Percentiles rank a stretch among this genome's conserved stretches.
These are phyloP conservation scores for Trichomycterus rosablanca DNA, from an alignment of 2,113 vertebrate genomes.

Conservation along the genomic window DNA sequence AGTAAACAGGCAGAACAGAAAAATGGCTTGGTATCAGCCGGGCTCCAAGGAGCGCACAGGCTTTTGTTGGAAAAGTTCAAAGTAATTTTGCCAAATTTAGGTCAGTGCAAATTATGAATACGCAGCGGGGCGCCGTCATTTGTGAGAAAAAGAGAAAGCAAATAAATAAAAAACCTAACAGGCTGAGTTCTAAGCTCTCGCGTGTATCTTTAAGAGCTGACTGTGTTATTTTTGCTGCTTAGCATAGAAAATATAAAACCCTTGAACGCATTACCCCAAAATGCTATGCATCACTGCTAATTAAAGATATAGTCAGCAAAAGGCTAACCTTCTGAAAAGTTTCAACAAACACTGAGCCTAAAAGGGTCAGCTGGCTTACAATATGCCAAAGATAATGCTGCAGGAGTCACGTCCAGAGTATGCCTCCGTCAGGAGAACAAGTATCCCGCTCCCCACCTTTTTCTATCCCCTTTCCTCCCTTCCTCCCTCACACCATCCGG, in stretches of 20 bases:
- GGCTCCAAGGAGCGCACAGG: constrained; percentile 37
- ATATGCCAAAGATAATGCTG: constrained; percentile 55
- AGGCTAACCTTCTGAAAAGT: constrained; percentile 47
- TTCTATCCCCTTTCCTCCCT: not conserved
- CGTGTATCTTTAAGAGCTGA: constrained; percentile 49
- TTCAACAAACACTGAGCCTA: constrained; percentile 44
- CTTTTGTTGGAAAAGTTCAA: constrained; percentile 61
- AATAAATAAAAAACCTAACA: constrained; percentile 44
- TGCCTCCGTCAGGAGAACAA: constrained; percentile 55
- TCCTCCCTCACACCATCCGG: constrained; percentile 24
- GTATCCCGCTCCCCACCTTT: constrained; percentile 13
- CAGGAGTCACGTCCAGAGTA: constrained; percentile 51
- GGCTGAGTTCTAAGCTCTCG: constrained; percentile 26
- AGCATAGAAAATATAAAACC: constrained; percentile 41
- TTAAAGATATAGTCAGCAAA: constrained; percentile 58
- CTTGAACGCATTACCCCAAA: constrained; percentile 42
- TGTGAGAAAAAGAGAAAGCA: constrained; percentile 42
- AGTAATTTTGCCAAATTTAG: constrained; percentile 58
- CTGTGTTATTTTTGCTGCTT: constrained; percentile 10
- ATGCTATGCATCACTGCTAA: constrained; percentile 54
- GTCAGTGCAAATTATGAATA: constrained; percentile 55
- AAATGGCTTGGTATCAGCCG: constrained; percentile 35
- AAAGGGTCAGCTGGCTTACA: constrained; percentile 56
- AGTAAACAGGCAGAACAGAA: constrained; percentile 36
- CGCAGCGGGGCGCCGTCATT: constrained; percentile 49